These are phyloP conservation scores for Archivesica marissinica DNA, from an alignment of 1,140 invertebrate species.

Conservation along the genomic window DNA sequence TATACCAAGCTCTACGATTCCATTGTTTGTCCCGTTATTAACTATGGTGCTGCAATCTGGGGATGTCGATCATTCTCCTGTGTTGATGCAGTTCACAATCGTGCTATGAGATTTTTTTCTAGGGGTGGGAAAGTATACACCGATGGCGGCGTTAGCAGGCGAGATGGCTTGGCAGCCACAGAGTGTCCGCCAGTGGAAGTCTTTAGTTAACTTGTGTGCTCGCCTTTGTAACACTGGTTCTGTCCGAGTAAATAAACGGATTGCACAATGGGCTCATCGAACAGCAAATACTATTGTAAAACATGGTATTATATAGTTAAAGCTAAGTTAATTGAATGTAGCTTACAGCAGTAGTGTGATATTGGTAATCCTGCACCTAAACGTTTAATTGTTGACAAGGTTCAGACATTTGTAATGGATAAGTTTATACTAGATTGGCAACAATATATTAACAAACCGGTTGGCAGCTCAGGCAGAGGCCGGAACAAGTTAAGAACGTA, in stretches of 20 bases:
- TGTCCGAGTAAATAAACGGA: background rate
- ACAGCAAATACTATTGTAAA: too few relatives aligned
- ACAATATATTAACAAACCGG: too few relatives aligned
- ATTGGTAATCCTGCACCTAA: too few relatives aligned
- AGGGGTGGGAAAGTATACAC: constrained; percentile 33
- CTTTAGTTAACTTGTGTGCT: background rate
- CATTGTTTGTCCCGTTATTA: constrained; percentile 19
- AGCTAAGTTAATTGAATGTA: too few relatives aligned
- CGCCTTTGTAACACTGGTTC: background rate
- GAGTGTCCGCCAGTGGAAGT: background rate
- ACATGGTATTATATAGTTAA: too few relatives aligned
- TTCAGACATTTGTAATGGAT: too few relatives aligned
- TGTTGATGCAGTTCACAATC: constrained; percentile 3
- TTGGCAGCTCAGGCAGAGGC: too few relatives aligned
- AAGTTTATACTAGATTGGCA: too few relatives aligned
- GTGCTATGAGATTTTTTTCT: constrained; percentile 43
- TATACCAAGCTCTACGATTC: background rate
- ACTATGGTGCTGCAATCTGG: constrained; percentile 43
- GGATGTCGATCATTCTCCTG: constrained; percentile 16
- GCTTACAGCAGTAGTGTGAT: too few relatives aligned
- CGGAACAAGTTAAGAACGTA: too few relatives aligned
- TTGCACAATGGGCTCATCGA: background rate
- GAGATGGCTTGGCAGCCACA: constrained; percentile 23
- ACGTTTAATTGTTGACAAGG: too few relatives aligned
- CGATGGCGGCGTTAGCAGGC: background rate